Evolutionary conservation across 2,113 vertebrate genomes (phyloP), one percentile per base, ranked within the genome.

Genomic region (Micromys minutus): DNA sequence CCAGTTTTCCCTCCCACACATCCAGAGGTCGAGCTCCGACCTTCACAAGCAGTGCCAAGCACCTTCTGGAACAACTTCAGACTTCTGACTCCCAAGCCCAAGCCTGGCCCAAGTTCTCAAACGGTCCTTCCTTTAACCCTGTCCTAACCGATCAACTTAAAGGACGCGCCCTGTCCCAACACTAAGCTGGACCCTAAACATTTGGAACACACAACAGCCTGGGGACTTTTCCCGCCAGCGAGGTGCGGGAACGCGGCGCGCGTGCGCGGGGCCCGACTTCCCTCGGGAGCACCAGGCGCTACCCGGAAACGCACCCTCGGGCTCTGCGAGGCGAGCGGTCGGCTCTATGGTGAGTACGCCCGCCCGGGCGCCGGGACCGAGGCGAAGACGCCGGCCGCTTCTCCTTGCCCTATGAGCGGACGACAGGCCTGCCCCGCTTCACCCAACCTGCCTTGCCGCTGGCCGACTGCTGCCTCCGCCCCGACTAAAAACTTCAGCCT

Each of bases 391-490:
- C 87, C 61, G 19, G 42, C 85, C 67, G 34, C 57, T 50, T n/a
- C 80, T 57, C 74, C 79, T 52, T 9, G 26, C 50, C 13, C 84
- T 7, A 12, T 0, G 59, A 0, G 42, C 21, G 47, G n/a, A 21
- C 4, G 16, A 45, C n/a, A 65, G 10, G 9, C 83, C 83, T 67
- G 57, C 7, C n/a, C 80, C 45, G 17, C 76, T 16, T 59, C 39
- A 29, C 76, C 17, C 94, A 67, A 97, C 97, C 94, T 97, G 95
- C 96, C 95, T 96, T 10, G 72, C 55, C 0, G 67, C 29, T 50
- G 67, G 55, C 93, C 11, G 61, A 76, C 42, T 4, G 87, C 91
- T 4, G 65, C 75, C 69, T 55, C 79, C 91, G 72, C 85, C 19
- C 21, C 47, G 9, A 67, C 84, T 88, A 76, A 93, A 95, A 95